Evolutionary conservation across 2,113 vertebrate genomes (phyloP).

Genomic region (Alouatta palliata): DNA sequence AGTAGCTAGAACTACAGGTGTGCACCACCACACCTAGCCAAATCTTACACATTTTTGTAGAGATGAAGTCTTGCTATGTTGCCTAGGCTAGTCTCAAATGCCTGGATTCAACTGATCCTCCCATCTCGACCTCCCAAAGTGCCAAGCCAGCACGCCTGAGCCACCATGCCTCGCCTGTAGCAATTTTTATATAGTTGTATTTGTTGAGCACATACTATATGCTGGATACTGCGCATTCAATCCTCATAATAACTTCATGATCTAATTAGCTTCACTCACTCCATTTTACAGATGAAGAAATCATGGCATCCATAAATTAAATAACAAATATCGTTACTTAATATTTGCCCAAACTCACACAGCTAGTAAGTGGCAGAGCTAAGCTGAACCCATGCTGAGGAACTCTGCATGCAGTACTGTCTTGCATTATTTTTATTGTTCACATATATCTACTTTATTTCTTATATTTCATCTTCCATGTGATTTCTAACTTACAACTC

Average conservation of each 20-base stretch:
- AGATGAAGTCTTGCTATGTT: too few species aligned
- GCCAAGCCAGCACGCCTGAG: too few species aligned
- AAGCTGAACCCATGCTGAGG: accelerated
- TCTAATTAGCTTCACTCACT: neutral
- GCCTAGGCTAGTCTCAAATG: too few species aligned
- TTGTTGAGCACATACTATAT: neutral
- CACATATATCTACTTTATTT: neutral
- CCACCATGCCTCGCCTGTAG: too few species aligned
- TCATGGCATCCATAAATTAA: neutral
- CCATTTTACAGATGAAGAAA: neutral
- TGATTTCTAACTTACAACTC: neutral
- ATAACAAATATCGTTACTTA: neutral
- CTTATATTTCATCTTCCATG: neutral
- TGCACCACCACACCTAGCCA: too few species aligned
- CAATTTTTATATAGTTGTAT: neutral
- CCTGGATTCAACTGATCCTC: too few species aligned
- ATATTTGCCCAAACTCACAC: neutral
- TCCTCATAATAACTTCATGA: neutral
- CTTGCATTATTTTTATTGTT: neutral
- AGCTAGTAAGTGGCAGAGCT: neutral
- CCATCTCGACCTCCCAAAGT: too few species aligned
- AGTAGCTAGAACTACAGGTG: too few species aligned
- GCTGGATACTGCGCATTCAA: neutral
- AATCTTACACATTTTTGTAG: too few species aligned
- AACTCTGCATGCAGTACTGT: too few species aligned